Base-by-base conservation (phyloP, 2,888 invertebrate species). In the Minunthozetes semirufus region DNA sequence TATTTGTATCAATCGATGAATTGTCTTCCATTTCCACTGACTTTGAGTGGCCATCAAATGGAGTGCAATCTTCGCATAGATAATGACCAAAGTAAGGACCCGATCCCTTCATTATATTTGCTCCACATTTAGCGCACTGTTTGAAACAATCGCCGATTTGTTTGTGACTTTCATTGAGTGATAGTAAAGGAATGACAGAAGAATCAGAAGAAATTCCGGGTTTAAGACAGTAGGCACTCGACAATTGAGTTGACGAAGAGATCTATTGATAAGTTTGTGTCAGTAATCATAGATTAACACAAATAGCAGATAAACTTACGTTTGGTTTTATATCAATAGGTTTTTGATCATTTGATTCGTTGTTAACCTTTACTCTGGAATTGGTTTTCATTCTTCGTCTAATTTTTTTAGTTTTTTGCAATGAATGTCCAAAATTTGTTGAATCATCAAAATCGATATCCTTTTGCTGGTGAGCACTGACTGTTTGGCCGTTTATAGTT, bases 81-180 rank as follows among this genome's bases (percentile, higher is more conserved):
- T 71, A 75, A 48, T 75, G 75, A 27, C 38, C 53, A 15, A 75
- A 61, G n/a, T 72, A 46, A 17, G 56, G 46, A 25, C 68, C 68
- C 50, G 46, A 61, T 29, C 72, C 70, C 46, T 56, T 71, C 8
- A 53, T 19, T 33, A 42, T n/a, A 42, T 56, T 71, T 9, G 61
- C 25, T 25, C 75, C 75, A 29, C 75, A 75, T 46, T 75, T 75
- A n/a, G 75, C 75, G 25, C 75, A 75, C 19, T 75, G 70, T 25
- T 33, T 38, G 22, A 46, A 29, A 29, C 61, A 61, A 33, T 61
- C 33, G 17, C 6, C 27, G 3, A 61, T 61, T 25, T 1, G 22
- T 50, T 50, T 50, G 9, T 56, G 56, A 61, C 61, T 61, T 17
- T 61, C 33, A 9, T 27, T 27, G 17, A 59, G 13, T 59, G 59